Base-by-base conservation (phyloP, 2,888 invertebrate genomes). In the Mamestra brassicae region DNA sequence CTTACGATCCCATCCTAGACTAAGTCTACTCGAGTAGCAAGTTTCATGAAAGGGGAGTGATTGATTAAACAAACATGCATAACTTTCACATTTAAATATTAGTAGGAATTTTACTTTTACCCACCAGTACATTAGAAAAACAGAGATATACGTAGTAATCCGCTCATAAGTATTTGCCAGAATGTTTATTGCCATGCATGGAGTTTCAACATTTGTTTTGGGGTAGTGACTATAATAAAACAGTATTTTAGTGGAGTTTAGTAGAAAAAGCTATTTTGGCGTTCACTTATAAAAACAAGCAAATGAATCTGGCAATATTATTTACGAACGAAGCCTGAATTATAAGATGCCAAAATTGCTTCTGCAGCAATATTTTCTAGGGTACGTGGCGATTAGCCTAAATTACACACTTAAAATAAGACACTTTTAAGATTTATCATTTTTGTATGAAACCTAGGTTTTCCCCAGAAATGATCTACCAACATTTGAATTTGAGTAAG, bases 181-280 rank as follows among this genome's bases (percentile, higher is more conserved):
- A 47, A 8, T 45, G 60, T 76, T 52, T 66, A 67, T 76, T 52
- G 36, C 7, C 42, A 52, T 42, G 13, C 13, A 47, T 47, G 47
- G 47, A 47, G 13, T 13, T 47, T 4, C 47, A 47, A 13, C 57
- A 52, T 42, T n/a, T 47, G 47, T 54, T 54, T 38, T 45, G 5
- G 17, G 34, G n/a, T 63, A 15, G 5, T 8, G 34, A n/a, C 8
- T 52, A 52, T 66, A 60, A 58, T 76, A 74, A 76, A 75, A 58
- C 42, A 34, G 13, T 36, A 63, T 60, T 66, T 52, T 52, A 74
- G 52, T 63, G 17, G 26, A 75, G 13, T 63, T 38, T 55, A 7
- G 38, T 47, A 74, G 7, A 17, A n/a, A 38, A 6, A 47, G 10
- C 3, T 15, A 47, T 47, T 54, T 75, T 63, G 5, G 5, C 26